phyloP scores from a whole-genome alignment of 35 echinoderm and acorn worm genomes.

The Lytechinus variegatus region DNA sequence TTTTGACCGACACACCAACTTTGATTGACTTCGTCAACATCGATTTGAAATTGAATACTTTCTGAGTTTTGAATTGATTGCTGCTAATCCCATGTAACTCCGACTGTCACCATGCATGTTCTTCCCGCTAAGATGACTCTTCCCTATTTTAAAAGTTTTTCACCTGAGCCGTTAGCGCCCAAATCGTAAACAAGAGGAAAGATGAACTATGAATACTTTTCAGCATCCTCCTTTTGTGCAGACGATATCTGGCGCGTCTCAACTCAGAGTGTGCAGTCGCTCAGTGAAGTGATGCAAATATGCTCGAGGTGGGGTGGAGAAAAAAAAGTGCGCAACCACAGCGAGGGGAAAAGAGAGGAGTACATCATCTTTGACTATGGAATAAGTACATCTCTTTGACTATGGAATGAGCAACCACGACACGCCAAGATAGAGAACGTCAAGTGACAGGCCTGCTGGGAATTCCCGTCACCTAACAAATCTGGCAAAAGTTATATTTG shows the following conservation, averaged over 20 bases:
- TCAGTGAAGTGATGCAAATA: background rate
- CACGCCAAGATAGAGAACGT: background rate
- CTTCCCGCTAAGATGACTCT: background rate
- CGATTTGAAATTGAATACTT: background rate
- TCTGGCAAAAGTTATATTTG: background rate
- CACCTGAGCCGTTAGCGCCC: background rate
- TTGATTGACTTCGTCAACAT: background rate
- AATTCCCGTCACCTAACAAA: background rate
- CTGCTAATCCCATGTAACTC: background rate
- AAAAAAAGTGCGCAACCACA: slow-evolving; percentile 2
- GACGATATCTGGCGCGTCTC: background rate
- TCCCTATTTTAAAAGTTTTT: background rate
- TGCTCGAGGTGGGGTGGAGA: background rate
- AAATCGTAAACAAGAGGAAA: background rate
- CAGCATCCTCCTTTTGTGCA: background rate
- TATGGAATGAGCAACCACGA: background rate
- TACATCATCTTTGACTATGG: background rate
- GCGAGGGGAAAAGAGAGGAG: background rate
- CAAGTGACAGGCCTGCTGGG: background rate
- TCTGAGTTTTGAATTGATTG: background rate
- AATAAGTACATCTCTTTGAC: background rate
- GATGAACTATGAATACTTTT: background rate
- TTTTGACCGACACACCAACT: background rate
- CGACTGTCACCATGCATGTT: background rate
- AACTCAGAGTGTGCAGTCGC: background rate